Conservation (phyloP, 2,113 vertebrate genomes). For the Heterochromis multidens region DNA sequence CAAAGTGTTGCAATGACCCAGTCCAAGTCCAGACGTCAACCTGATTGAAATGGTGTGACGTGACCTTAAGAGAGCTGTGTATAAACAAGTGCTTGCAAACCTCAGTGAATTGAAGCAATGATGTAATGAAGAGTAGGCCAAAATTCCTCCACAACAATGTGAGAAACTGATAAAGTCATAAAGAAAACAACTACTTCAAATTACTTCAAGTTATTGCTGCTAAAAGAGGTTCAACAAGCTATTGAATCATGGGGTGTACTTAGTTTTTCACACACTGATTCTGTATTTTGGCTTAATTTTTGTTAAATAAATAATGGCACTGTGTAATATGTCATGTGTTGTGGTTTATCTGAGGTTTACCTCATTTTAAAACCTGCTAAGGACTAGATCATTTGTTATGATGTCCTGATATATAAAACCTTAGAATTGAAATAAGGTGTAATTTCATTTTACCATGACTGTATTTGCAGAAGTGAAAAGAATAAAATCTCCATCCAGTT, state of each 20-base stretch:
- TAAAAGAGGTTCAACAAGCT: background rate
- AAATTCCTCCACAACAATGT: background rate
- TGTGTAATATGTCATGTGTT: background rate
- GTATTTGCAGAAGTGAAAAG: too few species aligned
- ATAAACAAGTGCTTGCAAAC: background rate
- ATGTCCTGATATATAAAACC: too few species aligned
- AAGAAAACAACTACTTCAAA: background rate
- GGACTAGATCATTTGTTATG: too few species aligned
- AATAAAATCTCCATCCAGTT: background rate
- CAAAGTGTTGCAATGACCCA: background rate
- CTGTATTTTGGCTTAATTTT: background rate
- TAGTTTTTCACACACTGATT: background rate
- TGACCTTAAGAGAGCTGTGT: background rate
- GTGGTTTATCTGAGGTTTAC: background rate
- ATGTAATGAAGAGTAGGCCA: background rate
- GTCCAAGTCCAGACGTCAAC: background rate
- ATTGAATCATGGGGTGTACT: background rate
- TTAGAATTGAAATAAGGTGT: too few species aligned
- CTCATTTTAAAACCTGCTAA: too few species aligned
- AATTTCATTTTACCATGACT: too few species aligned
- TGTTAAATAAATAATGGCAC: background rate
- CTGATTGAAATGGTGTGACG: background rate
- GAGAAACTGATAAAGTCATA: background rate
- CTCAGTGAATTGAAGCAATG: background rate
- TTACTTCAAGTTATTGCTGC: background rate